Conservation (phyloP, 1,140 invertebrate species). For the Eubasilissa regina region DNA sequence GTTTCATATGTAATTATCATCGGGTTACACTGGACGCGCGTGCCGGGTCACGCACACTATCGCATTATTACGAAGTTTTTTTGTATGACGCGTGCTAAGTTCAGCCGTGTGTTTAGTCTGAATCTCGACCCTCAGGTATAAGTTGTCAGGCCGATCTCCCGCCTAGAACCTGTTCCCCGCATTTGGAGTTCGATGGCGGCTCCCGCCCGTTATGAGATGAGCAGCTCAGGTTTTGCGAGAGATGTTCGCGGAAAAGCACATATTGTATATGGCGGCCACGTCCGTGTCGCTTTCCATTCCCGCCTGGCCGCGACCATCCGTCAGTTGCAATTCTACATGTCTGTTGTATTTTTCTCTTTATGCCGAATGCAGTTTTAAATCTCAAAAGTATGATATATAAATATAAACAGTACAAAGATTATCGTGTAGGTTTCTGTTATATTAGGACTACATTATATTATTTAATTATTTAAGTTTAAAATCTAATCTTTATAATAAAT, state of each 20-base stretch:
- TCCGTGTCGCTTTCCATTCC: slow-evolving; percentile 20
- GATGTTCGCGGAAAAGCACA: slow-evolving; percentile 36
- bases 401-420: no score
- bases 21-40: not conserved
- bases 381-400: no score
- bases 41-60: not conserved
- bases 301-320: slow-evolving; percentile 1
- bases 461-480: no score
- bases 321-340: not conserved
- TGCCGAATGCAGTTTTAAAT: not conserved
- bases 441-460: no score
- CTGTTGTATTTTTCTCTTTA: not conserved
- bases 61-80: not conserved
- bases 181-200: slow-evolving; percentile 18
- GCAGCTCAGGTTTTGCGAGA: slow-evolving; percentile 6
- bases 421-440: no score
- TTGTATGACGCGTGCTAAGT: not conserved
- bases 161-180: slow-evolving; percentile 10
- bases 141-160: not conserved
- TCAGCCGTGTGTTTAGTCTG: no score
- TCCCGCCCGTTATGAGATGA: slow-evolving; percentile 3
- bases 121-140: no score
- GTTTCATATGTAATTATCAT: not conserved
- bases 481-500: no score
- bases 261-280: slow-evolving; percentile 21